phyloP scores from a whole-genome alignment of 2,888 invertebrate species.

The Quadroppia sp. region DNA sequence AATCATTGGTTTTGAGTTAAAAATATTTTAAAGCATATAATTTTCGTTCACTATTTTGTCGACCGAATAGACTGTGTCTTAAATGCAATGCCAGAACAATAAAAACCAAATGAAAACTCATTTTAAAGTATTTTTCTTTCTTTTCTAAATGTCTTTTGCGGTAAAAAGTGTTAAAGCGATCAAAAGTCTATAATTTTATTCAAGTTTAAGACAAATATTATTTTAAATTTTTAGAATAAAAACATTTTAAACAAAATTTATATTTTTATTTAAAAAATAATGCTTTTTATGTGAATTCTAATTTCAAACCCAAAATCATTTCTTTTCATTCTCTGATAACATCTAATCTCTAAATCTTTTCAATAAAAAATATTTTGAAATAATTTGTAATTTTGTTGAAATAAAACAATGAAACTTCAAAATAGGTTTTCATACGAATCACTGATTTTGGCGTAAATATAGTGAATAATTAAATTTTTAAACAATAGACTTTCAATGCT shows the following conservation, averaged over 20 bases:
- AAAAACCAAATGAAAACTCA: background rate
- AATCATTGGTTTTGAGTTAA: background rate
- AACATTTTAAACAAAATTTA: background rate
- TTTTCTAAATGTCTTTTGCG: background rate
- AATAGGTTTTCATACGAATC: background rate
- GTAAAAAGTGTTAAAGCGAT: background rate
- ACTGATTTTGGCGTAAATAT: slow-evolving; percentile 16
- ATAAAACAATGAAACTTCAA: background rate
- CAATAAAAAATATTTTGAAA: background rate
- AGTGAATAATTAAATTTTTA: background rate
- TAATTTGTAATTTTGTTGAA: background rate
- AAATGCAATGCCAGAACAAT: background rate
- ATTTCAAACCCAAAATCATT: too few relatives aligned
- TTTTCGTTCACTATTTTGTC: background rate
- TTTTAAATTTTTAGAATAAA: too few relatives aligned
- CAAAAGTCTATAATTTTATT: background rate
- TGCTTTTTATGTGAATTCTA: too few relatives aligned
- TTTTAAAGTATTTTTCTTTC: background rate
- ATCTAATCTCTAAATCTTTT: background rate
- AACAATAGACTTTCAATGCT: background rate
- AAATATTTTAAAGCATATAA: slow-evolving; percentile 15
- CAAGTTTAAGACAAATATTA: too few relatives aligned
- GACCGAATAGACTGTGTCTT: background rate
- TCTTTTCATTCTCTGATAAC: too few relatives aligned
- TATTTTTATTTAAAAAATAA: background rate